Percentiles rank a stretch among this genome's conserved stretches.
phyloP scores from a whole-genome alignment of 2,888 invertebrate species.

The Anarsia innoxiella region DNA sequence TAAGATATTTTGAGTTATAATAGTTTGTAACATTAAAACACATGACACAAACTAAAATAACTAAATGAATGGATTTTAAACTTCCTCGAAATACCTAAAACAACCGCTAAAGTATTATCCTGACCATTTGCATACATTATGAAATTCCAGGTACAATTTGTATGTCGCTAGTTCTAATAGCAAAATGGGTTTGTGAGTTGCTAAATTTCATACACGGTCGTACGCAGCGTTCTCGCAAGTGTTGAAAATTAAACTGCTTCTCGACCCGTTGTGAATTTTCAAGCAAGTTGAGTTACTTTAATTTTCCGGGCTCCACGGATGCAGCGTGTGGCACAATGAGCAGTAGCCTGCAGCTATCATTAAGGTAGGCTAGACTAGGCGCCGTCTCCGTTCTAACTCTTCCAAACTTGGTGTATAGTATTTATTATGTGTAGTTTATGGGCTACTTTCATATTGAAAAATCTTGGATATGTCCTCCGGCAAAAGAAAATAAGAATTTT shows the following conservation, averaged over 20 bases:
- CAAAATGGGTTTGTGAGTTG: background rate
- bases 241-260: slow-evolving; percentile 28
- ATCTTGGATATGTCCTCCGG: background rate
- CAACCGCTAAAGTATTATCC: no score
- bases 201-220: background rate
- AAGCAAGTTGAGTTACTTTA: slow-evolving; percentile 52
- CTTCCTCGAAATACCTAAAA: no score
- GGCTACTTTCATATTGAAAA: no score
- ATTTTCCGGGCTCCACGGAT: slow-evolving; percentile 53
- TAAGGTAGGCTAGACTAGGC: slow-evolving; percentile 37
- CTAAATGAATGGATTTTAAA: no score
- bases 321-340: slow-evolving; percentile 45
- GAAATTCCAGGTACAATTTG: slow-evolving; percentile 1
- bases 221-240: background rate
- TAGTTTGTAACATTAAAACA: no score
- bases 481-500: no score
- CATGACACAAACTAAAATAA: no score
- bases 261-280: slow-evolving; percentile 25
- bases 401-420: no score
- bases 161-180: background rate
- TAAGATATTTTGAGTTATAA: no score
- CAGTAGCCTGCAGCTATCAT: slow-evolving; percentile 50
- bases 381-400: background rate
- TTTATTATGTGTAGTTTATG: no score
- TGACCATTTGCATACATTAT: slow-evolving; percentile 5